phyloP scores from a whole-genome alignment of 1,140 invertebrate genomes.

The Mya arenaria region DNA sequence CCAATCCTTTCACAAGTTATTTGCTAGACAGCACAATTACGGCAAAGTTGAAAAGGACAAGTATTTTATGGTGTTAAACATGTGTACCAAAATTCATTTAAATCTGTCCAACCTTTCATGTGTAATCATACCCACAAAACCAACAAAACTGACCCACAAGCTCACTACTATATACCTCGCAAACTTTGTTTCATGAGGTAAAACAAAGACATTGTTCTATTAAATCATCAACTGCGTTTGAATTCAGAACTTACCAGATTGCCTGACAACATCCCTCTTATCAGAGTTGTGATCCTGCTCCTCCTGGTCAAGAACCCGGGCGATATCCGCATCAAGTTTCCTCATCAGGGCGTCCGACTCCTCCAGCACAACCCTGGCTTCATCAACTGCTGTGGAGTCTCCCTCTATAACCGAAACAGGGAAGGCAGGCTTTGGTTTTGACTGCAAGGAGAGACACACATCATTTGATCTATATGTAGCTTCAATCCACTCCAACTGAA shows the following conservation, averaged over 20 bases:
- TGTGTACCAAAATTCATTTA: not conserved
- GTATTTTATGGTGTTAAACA: too few species aligned
- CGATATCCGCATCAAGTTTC: slow-evolving; percentile 75
- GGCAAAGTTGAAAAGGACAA: too few species aligned
- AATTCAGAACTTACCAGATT: slow-evolving; percentile 34
- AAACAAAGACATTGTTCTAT: too few species aligned
- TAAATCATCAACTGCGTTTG: too few species aligned
- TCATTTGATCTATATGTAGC: too few species aligned
- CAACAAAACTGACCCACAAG: not conserved
- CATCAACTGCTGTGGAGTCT: not conserved
- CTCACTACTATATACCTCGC: not conserved
- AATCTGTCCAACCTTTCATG: not conserved
- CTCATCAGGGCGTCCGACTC: slow-evolving; percentile 70
- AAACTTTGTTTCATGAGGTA: too few species aligned
- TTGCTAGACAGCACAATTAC: too few species aligned
- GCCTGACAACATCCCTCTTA: slow-evolving; percentile 63
- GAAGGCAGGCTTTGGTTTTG: not conserved
- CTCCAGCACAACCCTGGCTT: slow-evolving; percentile 13
- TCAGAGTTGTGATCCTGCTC: slow-evolving; percentile 77
- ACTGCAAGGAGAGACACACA: too few species aligned
- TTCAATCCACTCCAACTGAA: too few species aligned
- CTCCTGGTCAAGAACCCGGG: slow-evolving; percentile 68
- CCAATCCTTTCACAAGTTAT: too few species aligned
- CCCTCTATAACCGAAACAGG: not conserved
- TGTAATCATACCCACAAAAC: not conserved